Percentiles rank a stretch among this genome's conserved stretches.
Conservation (phyloP, 2,113 vertebrate genomes). For the Dicrurus megarhynchus region DNA sequence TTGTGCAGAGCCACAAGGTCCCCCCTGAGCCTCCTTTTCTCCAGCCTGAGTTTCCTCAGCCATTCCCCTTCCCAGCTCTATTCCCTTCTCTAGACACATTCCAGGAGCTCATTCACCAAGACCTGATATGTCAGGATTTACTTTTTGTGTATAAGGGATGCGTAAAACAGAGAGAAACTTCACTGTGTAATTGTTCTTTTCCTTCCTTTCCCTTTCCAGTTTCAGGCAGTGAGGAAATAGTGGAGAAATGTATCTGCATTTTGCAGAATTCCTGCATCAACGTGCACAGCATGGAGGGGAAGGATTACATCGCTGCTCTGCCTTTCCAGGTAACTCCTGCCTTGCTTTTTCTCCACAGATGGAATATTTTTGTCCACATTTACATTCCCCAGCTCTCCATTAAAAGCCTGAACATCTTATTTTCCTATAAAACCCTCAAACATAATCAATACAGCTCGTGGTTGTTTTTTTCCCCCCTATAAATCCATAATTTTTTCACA, state of each 20-base stretch:
- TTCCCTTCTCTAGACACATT: not conserved
- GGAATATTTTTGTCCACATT: not conserved
- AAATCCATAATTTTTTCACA: slow-evolving; percentile 8
- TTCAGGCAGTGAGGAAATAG: slow-evolving; percentile 53
- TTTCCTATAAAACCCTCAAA: not conserved
- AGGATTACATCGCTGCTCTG: slow-evolving; percentile 93
- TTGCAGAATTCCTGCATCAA: slow-evolving; percentile 92
- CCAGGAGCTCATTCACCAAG: not conserved
- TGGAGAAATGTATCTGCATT: slow-evolving; percentile 89
- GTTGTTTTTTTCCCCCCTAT: too few relatives aligned
- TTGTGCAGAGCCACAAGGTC: not conserved
- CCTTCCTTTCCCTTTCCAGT: not conserved
- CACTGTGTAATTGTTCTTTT: not conserved
- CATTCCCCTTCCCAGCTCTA: not conserved
- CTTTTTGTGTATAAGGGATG: not conserved
- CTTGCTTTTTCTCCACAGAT: too few relatives aligned
- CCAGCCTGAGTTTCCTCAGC: not conserved
- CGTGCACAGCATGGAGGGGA: slow-evolving; percentile 91
- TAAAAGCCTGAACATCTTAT: not conserved
- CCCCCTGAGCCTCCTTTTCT: not conserved
- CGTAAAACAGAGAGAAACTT: not conserved
- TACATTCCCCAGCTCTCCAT: not conserved
- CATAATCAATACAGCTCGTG: not conserved
- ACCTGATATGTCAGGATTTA: not conserved
- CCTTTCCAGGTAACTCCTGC: slow-evolving; percentile 87